Percentiles rank a stretch among this genome's conserved stretches.
Evolutionary conservation across 1,140 invertebrate genomes (phyloP).

Genomic region (Tetragonula clypearis): DNA sequence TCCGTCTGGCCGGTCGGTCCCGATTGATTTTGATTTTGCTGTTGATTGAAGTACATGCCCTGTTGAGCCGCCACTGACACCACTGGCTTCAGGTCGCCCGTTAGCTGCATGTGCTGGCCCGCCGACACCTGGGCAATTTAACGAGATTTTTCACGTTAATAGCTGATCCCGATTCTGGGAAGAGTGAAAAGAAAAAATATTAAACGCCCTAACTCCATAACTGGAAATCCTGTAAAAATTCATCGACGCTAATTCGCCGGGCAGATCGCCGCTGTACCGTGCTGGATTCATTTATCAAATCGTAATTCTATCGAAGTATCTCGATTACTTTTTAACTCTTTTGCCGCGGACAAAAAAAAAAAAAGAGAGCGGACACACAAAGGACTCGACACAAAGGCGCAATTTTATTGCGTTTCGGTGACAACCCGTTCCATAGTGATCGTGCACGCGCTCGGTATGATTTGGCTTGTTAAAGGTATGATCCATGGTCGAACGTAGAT

Average conservation of each 20-base stretch:
- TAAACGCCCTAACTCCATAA: too few species aligned
- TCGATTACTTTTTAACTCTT: neutral
- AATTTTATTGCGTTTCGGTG: slow-evolving; percentile 13
- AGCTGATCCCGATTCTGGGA: too few species aligned
- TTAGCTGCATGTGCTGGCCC: slow-evolving; percentile 90
- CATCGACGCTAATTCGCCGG: neutral
- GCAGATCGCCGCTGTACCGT: neutral
- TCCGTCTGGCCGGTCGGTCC: slow-evolving; percentile 82
- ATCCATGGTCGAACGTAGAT: slow-evolving; percentile 41
- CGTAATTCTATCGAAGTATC: neutral
- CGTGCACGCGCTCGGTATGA: slow-evolving; percentile 21
- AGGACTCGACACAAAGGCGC: neutral
- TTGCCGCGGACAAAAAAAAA: too few species aligned
- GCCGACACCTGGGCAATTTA: slow-evolving; percentile 86
- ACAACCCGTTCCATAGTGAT: neutral
- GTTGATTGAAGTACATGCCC: slow-evolving; percentile 89
- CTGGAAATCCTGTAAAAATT: neutral
- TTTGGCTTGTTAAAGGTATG: slow-evolving; percentile 21
- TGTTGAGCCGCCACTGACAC: slow-evolving; percentile 90
- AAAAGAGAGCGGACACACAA: too few species aligned
- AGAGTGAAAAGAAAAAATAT: too few species aligned
- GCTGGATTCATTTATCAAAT: neutral
- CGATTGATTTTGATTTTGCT: slow-evolving; percentile 77
- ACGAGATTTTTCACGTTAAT: too few species aligned
- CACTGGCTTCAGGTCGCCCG: slow-evolving; percentile 85